Conservation (phyloP, 2,113 vertebrate species). For the Burhinus oedicnemus region DNA sequence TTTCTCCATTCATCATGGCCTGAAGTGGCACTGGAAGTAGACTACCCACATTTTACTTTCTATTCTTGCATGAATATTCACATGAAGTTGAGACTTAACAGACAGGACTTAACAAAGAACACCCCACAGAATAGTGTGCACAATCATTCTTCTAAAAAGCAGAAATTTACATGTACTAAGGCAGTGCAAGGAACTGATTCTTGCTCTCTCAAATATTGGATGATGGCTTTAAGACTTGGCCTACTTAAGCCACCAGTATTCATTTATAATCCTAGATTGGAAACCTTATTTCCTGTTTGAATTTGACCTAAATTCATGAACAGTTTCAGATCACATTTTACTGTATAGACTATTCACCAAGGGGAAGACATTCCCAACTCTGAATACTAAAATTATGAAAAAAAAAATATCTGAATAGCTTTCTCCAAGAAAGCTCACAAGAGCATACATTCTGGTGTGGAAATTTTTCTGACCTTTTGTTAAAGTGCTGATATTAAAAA, state of each 20-base stretch:
- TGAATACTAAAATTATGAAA: neutral
- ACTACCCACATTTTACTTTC: neutral
- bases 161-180: neutral
- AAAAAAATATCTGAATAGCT: neutral
- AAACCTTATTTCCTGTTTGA: neutral
- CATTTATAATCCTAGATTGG: neutral
- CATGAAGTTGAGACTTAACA: neutral
- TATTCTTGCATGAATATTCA: neutral
- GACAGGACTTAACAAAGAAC: neutral
- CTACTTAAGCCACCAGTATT: neutral
- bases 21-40: neutral
- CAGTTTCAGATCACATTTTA: neutral
- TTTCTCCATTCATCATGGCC: neutral
- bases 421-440: neutral
- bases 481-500: neutral
- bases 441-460: neutral
- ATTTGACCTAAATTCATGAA: neutral
- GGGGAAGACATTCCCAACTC: neutral
- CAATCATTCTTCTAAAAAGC: neutral
- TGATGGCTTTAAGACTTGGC: neutral
- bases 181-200: neutral
- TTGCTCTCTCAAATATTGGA: neutral
- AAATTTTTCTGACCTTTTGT: neutral
- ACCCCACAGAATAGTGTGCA: fast-evolving
- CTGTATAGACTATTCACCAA: neutral